Base-by-base conservation (phyloP, 2,797 vertebrate species). In the Pampus argenteus region DNA sequence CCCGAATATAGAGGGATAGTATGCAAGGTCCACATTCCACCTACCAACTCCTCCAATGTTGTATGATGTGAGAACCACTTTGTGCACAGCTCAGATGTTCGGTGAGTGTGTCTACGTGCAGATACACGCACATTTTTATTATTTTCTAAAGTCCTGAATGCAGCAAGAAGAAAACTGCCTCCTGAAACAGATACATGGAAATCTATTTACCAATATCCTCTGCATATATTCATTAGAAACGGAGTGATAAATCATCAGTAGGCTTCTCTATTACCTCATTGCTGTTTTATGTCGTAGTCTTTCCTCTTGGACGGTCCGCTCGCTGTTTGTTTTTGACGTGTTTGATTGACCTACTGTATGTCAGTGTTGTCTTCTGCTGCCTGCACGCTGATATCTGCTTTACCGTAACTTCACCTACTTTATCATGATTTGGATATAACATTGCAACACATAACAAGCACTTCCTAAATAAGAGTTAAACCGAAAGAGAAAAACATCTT, bases 11-110 rank as follows among this genome's bases (percentile, higher is more conserved):
- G 81, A 81, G 76, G 69, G 71, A 78, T 62, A 74, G 75, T 76
- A 84, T 63, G 73, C 75, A 70, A 82, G 85, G 79, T 87, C 85
- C 49, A 86, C 89, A 91, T 89, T 89, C 88, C 85, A 82, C 67
- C 76, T 79, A 31, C 70, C 61, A 55, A 61, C 73, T 85, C 83
- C 79, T 72, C 66, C 82, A 57, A 31, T 68, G 83, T 85, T 79
- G 68, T 79, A 15, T 45, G 79, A 86, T 75, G 86, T 64, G 79
- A 89, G 72, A 88, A 85, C 87, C 89, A 83, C 88, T 87, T 86
- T 87, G 86, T 90, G 88, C 82, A 71, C 79, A 73, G 86, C 90
- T 75, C 29, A 42, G 34, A 62, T 0, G 38, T 42, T 82, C 71
- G 42, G 65, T 71, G 58, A 42, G 68, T 74, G 86, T 34, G 52